Evolutionary conservation across 1,140 invertebrate genomes (phyloP), one percentile per base, ranked within the genome.

Genomic region (Lanistes nyassanus): DNA sequence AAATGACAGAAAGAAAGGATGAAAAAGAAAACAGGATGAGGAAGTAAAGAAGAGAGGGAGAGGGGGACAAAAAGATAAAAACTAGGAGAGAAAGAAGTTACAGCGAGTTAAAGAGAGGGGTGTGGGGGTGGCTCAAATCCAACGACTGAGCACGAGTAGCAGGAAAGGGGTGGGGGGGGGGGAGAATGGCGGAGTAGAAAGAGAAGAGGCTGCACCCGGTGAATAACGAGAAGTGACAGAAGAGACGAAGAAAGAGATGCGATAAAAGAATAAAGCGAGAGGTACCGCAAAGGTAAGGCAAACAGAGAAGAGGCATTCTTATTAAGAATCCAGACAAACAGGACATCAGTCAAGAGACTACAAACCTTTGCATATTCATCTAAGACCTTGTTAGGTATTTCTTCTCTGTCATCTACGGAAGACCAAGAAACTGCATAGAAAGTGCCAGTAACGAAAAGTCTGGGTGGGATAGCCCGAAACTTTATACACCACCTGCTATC

Each of bases 251-350:
- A 26, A 26, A 26, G 66, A 29, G 26, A 47, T 5, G 39, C 21
- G 64, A 26, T 36, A 66, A 39, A 26, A n/a, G 26, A 39, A 62
- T 23, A 62, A 31, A 62, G 58, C n/a, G 58, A 62, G 58, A 62
- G 58, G 31, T 23, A 62, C 23, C n/a, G 58, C n/a, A 31, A 62
- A 31, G 11, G 58, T 11, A 23, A 62, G 58, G 31, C 58, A 62
- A 7, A 62, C 58, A 62, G 58, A 62, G 23, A 62, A 31, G n/a
- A 23, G 31, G 58, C n/a, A 23, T 26, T 23, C n/a, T 31, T 11
- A 31, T 11, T 31, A 62, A n/a, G 31, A 23, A 26, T 11, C n/a
- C 11, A 62, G 11, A 62, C 26, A 26, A 7, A 62, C 58, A 26
- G 26, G 58, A 6, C 9, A n/a, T 26, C 11, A 16, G 58, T 11